phyloP scores from a whole-genome alignment of 1,140 invertebrate genomes.

The Helicoverpa armigera region DNA sequence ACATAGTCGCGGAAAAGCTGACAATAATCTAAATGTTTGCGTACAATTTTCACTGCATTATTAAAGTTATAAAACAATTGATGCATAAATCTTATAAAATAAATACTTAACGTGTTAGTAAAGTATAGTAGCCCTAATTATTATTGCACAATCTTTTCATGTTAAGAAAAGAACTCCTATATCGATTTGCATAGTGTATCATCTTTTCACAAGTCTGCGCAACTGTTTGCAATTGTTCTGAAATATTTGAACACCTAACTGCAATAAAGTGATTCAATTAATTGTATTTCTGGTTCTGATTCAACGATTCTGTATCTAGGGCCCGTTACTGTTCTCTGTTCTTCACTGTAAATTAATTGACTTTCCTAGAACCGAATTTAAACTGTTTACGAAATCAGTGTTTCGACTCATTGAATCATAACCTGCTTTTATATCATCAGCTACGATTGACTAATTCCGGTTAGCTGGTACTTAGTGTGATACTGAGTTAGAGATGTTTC shows the following conservation, averaged over 20 bases:
- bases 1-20: too few species aligned
- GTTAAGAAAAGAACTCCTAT: too few species aligned
- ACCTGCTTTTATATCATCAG: slow-evolving; percentile 14
- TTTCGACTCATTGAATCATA: slow-evolving; percentile 41
- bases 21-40: too few species aligned
- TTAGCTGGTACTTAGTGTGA: not conserved
- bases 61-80: too few species aligned
- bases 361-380: slow-evolving; percentile 29
- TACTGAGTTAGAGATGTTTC: slow-evolving; percentile 5
- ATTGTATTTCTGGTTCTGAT: slow-evolving; percentile 29
- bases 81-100: too few species aligned
- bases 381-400: slow-evolving; percentile 28
- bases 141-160: too few species aligned
- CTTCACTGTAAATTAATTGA: slow-evolving; percentile 21
- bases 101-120: too few species aligned
- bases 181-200: not conserved
- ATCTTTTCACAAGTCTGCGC: not conserved
- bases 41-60: too few species aligned
- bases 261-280: slow-evolving; percentile 3
- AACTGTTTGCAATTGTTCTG: not conserved
- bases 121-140: too few species aligned
- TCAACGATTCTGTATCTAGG: slow-evolving; percentile 29
- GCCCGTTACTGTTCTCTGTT: slow-evolving; percentile 19
- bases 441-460: slow-evolving; percentile 21
- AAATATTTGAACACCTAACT: not conserved